phyloP scores from a whole-genome alignment of 2,888 invertebrate species.

The Octodonta nipae region DNA sequence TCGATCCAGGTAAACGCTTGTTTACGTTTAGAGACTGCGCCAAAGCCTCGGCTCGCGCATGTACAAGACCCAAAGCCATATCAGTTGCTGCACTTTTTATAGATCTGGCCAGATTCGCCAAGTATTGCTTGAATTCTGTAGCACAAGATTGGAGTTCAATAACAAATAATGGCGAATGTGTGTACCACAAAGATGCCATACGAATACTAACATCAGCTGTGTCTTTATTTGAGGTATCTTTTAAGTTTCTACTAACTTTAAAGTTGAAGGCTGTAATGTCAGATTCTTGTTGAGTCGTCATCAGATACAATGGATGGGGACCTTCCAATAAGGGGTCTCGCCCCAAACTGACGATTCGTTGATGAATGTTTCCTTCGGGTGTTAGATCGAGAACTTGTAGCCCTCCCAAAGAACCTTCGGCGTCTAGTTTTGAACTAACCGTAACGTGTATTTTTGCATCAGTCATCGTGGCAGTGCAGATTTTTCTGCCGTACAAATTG shows the following conservation, averaged over 20 bases:
- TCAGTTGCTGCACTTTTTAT: conserved; percentile 84
- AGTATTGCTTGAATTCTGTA: conserved; percentile 79
- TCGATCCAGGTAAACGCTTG: conserved; percentile 37
- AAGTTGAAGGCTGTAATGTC: conserved; percentile 42
- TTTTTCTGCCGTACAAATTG: conserved; percentile 64
- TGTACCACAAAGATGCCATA: conserved; percentile 87
- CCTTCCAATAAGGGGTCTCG: conserved; percentile 52
- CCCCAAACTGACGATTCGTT: conserved; percentile 75
- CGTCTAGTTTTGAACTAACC: conserved; percentile 45
- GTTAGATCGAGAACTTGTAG: conserved; percentile 82
- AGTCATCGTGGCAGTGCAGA: conserved; percentile 85
- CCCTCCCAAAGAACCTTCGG: conserved; percentile 82
- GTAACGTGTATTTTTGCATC: conserved; percentile 81
- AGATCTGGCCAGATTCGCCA: conserved; percentile 69
- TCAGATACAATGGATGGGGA: conserved; percentile 29
- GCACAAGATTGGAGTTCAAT: conserved; percentile 78
- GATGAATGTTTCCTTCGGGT: conserved; percentile 67
- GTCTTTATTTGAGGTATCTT: conserved; percentile 17
- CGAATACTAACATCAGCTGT: conserved; percentile 37
- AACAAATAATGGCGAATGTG: conserved; percentile 77
- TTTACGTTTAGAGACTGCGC: conserved; percentile 45
- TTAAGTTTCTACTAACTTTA: conserved; percentile 32
- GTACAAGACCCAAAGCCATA: conserved; percentile 81
- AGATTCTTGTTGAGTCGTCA: conserved; percentile 29
- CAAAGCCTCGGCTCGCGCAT: conserved; percentile 49